Base-by-base conservation (phyloP, 2,888 invertebrate genomes). In the Mimachlamys varia region DNA sequence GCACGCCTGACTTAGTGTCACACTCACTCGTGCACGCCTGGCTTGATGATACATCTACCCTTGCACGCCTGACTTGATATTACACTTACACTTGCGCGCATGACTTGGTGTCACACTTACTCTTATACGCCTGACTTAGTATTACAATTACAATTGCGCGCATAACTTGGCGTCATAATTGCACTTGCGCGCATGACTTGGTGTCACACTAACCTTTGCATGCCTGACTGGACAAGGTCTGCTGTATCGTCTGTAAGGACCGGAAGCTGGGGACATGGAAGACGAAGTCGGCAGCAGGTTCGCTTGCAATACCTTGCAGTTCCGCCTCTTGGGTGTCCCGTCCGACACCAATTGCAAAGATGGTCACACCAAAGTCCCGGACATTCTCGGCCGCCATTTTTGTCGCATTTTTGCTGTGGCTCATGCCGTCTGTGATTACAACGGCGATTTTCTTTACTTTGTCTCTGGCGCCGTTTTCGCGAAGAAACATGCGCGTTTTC, bases 341-440 rank as follows among this genome's bases (percentile, higher is more conserved):
- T 0, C 94, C 95, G n/a, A 95, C 95, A 0, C 94, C 94, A 1
- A 95, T 92, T 44, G 94, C 94, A 91, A 94, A 93, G 76, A 95
- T 49, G 49, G 94, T 93, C 19, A 95, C 93, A 7, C 92, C 93
- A 19, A 92, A 49, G 37, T 90, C 89, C 55, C 91, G 90, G 5
- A 93, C 93, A 4, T 91, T 88, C 87, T 76, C 27, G 49, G 90
- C 88, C 3, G 90, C 62, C 33, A 15, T 19, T 49, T 76, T 87
- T 13, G 91, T 90, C 55, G 55, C 90, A 49, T 55, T 37, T 27
- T 38, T 87, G 44, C 88, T 87, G 27, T 88, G 89, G 53, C 91
- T 91, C 55, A 90, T 89, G 19, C 91, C 91, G 53, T 91, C 91
- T 17, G 91, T 91, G 38, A 91, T 89, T n/a, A 91, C 90, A 53